Conservation (phyloP, 2,797 vertebrate species). For the Anguilla obscura region DNA sequence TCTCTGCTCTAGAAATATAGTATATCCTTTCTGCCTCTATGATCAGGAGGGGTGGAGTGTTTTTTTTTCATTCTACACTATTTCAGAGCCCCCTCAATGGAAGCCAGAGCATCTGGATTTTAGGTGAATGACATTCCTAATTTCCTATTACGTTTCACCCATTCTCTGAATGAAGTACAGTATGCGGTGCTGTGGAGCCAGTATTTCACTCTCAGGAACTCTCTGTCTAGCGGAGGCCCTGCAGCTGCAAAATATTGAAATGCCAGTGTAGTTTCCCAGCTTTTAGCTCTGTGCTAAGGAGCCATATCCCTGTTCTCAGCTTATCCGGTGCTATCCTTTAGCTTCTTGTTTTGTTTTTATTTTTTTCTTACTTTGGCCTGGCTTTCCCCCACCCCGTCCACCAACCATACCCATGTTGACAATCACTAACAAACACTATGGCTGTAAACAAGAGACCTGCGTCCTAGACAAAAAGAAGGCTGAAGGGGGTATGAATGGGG, state of each 20-base stretch:
- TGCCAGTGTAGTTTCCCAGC: background rate
- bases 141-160: background rate
- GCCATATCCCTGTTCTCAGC: background rate
- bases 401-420: slow-evolving; percentile 9
- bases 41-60: background rate
- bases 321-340: background rate
- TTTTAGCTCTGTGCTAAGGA: background rate
- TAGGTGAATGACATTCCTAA: background rate
- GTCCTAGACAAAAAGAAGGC: background rate
- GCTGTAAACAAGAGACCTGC: slow-evolving; percentile 23
- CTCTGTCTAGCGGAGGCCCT: background rate
- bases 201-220: background rate
- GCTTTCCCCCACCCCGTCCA: background rate
- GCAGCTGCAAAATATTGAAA: background rate
- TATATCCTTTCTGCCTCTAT: background rate
- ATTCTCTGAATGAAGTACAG: background rate
- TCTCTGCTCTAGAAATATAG: no score
- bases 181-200: background rate
- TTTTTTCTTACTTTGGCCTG: no score
- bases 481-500: no score
- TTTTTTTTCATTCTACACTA: background rate
- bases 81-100: slow-evolving; percentile 21
- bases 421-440: background rate
- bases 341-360: slow-evolving; percentile 21
- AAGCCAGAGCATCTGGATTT: slow-evolving; percentile 14